Conservation (phyloP, 2,888 invertebrate species). For the Troides aeacus region DNA sequence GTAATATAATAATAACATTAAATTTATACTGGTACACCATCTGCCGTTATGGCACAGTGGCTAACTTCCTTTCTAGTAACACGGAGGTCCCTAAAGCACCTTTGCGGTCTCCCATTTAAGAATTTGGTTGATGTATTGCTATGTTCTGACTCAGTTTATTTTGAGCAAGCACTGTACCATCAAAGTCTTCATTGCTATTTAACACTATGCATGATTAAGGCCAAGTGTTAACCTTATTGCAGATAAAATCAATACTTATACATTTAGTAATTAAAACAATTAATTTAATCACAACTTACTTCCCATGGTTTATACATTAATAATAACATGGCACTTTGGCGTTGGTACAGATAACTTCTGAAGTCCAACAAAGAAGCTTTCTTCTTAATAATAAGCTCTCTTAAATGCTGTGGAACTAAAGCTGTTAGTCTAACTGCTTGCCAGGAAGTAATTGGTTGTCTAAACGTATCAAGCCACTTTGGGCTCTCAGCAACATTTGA, state of each 20-base stretch:
- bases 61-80: too few species aligned
- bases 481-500: constrained; percentile 93
- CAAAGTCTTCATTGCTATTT: too few species aligned
- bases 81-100: too few species aligned
- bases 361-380: constrained; percentile 91
- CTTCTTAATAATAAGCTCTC: constrained; percentile 70
- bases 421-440: constrained; percentile 87
- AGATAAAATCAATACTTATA: background rate
- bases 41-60: background rate
- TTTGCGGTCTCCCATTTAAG: too few species aligned
- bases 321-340: constrained; percentile 93
- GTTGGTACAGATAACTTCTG: constrained; percentile 94
- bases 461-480: constrained; percentile 91
- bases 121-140: too few species aligned
- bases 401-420: constrained; percentile 79
- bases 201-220: too few species aligned
- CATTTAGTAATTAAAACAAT: background rate
- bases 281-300: constrained; percentile 67
- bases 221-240: too few species aligned
- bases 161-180: too few species aligned
- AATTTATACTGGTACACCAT: background rate
- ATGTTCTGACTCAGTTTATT: too few species aligned
- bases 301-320: constrained; percentile 89
- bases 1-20: background rate
- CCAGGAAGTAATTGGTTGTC: constrained; percentile 89